Evolutionary conservation across 2,113 vertebrate genomes (phyloP).

Genomic region (Nothocercus julius): DNA sequence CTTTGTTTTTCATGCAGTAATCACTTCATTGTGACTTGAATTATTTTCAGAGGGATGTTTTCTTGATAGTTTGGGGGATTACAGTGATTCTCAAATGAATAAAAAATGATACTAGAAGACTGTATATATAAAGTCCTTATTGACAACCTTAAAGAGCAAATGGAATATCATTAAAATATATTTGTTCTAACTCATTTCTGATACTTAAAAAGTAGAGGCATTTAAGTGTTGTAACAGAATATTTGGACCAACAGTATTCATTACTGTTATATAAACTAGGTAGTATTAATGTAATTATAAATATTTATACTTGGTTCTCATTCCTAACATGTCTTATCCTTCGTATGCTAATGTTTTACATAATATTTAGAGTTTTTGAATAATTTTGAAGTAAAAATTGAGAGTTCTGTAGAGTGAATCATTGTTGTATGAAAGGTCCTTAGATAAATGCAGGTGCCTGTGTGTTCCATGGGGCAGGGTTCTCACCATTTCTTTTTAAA

Average conservation of each 20-base stretch:
- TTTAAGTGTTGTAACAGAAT: neutral
- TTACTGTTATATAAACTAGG: too few relatives aligned
- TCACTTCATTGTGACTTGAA: neutral
- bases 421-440: neutral
- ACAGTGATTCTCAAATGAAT: neutral
- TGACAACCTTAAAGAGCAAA: neutral
- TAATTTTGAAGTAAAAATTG: neutral
- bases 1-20: neutral
- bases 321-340: neutral
- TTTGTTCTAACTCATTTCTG: neutral
- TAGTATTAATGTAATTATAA: neutral
- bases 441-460: neutral
- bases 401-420: neutral
- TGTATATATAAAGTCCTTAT: neutral
- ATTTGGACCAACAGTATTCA: neutral
- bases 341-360: neutral
- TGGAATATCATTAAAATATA: neutral
- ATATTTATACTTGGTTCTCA: neutral
- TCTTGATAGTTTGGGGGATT: neutral
- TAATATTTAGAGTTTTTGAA: neutral
- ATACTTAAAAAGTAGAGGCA: neutral
- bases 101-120: neutral
- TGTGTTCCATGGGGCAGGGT: accelerated
- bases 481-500: neutral
- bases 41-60: neutral